These are phyloP conservation scores for Dissostichus mawsoni DNA, from an alignment of 2,113 vertebrate genomes.

Conservation along the genomic window DNA sequence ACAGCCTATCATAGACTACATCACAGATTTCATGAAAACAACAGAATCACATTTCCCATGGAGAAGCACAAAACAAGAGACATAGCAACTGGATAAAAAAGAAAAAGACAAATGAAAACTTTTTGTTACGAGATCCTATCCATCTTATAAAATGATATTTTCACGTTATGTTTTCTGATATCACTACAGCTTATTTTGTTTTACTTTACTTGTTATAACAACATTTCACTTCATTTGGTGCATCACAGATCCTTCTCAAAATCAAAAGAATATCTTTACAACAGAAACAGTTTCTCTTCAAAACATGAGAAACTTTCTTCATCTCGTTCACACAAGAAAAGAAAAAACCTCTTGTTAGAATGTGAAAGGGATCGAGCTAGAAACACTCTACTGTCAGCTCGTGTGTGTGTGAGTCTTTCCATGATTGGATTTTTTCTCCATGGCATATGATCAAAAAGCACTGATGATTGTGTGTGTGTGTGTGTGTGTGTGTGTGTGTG, in stretches of 20 bases:
- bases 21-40: conserved; percentile 11
- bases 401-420: not conserved
- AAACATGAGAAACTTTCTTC: not conserved
- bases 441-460: conserved; percentile 40
- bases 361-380: not conserved
- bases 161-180: not conserved
- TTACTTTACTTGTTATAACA: not conserved
- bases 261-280: not conserved
- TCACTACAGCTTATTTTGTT: not conserved
- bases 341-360: not conserved
- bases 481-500: not conserved
- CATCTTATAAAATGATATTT: not conserved
- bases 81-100: not conserved
- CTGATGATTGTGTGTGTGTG: conserved; percentile 30
- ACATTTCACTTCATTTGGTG: not conserved
- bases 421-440: conserved; percentile 13
- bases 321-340: conserved; percentile 4
- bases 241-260: not conserved
- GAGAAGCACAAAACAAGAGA: not conserved
- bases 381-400: not conserved
- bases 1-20: not conserved
- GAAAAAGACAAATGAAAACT: not conserved
- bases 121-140: not conserved
- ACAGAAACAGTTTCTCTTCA: not conserved
- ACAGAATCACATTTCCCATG: not conserved